Evolutionary conservation across 23 tunicate species (phyloP).

Genomic region (Oikopleura vanhoeffeni): DNA sequence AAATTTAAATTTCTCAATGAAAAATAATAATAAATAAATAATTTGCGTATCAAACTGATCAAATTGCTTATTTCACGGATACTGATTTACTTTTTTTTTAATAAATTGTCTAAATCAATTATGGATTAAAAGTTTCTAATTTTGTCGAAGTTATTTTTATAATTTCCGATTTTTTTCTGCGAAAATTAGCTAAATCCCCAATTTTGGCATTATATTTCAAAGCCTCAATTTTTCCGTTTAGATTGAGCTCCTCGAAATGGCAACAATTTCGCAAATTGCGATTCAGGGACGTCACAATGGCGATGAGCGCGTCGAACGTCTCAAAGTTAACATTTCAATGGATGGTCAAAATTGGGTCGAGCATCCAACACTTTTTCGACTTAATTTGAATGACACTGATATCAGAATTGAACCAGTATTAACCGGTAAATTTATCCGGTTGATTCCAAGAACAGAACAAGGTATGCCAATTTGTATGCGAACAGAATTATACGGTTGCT

Average conservation of each 20-base stretch:
- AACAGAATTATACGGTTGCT: slow-evolving; percentile 6
- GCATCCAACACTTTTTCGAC: not conserved
- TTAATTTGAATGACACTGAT: not conserved
- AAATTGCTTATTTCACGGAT: no score
- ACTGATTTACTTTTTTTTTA: no score
- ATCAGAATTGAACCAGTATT: not conserved
- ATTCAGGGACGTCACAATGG: not conserved
- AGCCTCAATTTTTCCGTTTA: not conserved
- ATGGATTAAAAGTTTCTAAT: no score
- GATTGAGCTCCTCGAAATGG: not conserved
- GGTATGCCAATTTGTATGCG: slow-evolving; percentile 6
- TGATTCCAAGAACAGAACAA: not conserved
- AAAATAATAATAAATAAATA: no score
- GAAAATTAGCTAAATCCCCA: no score
- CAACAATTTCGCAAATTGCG: not conserved
- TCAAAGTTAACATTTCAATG: not conserved
- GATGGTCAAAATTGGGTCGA: not conserved
- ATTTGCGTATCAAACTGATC: no score
- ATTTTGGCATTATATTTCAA: no score
- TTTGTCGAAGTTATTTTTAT: no score
- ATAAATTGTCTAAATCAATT: no score
- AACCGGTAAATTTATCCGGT: not conserved
- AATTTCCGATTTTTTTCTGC: no score
- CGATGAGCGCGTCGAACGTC: not conserved
- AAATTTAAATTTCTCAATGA: no score